phyloP scores from a whole-genome alignment of 2,888 invertebrate species.

The Platerodrilus igneus region DNA sequence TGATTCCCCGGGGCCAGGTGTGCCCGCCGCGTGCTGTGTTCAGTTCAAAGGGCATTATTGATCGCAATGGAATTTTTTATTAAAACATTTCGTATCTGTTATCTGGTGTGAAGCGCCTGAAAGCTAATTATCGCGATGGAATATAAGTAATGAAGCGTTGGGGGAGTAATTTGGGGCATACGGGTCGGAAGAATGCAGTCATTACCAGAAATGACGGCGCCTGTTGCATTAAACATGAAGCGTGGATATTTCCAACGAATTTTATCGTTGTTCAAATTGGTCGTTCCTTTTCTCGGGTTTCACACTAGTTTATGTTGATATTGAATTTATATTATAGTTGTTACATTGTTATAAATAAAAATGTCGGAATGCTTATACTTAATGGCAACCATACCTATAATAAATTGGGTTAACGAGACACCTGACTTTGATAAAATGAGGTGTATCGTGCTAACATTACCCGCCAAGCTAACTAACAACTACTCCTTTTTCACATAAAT shows the following conservation, averaged over 20 bases:
- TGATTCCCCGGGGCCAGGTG: slow-evolving; percentile 8
- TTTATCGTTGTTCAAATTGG: slow-evolving; percentile 38
- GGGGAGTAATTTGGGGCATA: slow-evolving; percentile 38
- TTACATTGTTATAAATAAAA: too few relatives aligned
- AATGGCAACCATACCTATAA: too few relatives aligned
- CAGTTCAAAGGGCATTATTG: slow-evolving; percentile 13
- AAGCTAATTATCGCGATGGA: slow-evolving; percentile 30
- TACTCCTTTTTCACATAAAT: too few relatives aligned
- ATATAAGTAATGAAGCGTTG: slow-evolving; percentile 37
- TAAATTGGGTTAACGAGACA: slow-evolving; percentile 34
- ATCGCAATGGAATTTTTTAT: slow-evolving; percentile 11
- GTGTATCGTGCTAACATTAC: slow-evolving; percentile 32
- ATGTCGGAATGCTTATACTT: too few relatives aligned
- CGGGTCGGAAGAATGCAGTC: slow-evolving; percentile 41
- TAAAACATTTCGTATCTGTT: too few relatives aligned
- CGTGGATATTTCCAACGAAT: slow-evolving; percentile 40
- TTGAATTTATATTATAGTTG: too few relatives aligned
- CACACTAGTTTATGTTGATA: slow-evolving; percentile 30
- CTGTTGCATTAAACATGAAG: slow-evolving; percentile 45
- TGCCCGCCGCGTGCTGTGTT: slow-evolving; percentile 9
- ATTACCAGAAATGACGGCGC: slow-evolving; percentile 40
- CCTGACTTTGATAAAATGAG: slow-evolving; percentile 33
- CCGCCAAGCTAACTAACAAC: slow-evolving; percentile 36
- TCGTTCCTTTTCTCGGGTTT: slow-evolving; percentile 29
- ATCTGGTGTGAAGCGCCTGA: slow-evolving; percentile 12